phyloP scores from a whole-genome alignment of 2,888 invertebrate genomes.

The Cerastoderma edule region DNA sequence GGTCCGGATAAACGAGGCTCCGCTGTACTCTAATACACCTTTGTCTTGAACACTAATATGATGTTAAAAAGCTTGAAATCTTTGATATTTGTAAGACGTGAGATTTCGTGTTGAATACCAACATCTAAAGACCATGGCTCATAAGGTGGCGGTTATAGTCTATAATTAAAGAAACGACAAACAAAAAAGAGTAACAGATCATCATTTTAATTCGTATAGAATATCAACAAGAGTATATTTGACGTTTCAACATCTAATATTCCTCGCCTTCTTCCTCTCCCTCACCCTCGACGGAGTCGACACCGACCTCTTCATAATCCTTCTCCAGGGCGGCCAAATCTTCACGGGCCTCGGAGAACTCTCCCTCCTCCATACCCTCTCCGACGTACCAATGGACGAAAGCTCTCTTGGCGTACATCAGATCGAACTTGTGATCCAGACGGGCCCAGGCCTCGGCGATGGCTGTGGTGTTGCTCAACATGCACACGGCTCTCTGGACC shows the following conservation, averaged over 20 bases:
- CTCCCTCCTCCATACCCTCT: constrained; percentile 75
- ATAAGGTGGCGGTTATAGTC: not conserved
- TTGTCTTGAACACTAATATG: not conserved
- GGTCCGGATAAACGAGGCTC: no score
- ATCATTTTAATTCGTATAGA: no score
- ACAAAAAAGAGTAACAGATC: not conserved
- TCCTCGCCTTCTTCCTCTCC: constrained; percentile 44
- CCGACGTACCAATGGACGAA: constrained; percentile 71
- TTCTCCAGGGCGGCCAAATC: constrained; percentile 78
- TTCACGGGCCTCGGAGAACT: constrained; percentile 75
- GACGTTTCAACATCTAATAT: constrained; percentile 33
- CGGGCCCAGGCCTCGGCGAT: constrained; percentile 94
- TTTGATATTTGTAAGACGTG: not conserved
- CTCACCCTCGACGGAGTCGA: constrained; percentile 45
- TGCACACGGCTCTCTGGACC: constrained; percentile 89
- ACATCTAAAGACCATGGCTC: no score
- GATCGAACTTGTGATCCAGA: constrained; percentile 83
- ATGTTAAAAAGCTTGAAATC: no score
- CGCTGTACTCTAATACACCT: no score
- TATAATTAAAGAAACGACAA: not conserved
- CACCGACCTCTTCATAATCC: constrained; percentile 71
- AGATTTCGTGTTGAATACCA: not conserved
- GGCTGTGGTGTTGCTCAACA: constrained; percentile 95
- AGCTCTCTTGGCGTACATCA: constrained; percentile 71
- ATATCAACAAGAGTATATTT: no score